Evolutionary conservation across 2,888 invertebrate genomes (phyloP), one percentile per base, ranked within the genome.

Genomic region (Melanchra persicariae): DNA sequence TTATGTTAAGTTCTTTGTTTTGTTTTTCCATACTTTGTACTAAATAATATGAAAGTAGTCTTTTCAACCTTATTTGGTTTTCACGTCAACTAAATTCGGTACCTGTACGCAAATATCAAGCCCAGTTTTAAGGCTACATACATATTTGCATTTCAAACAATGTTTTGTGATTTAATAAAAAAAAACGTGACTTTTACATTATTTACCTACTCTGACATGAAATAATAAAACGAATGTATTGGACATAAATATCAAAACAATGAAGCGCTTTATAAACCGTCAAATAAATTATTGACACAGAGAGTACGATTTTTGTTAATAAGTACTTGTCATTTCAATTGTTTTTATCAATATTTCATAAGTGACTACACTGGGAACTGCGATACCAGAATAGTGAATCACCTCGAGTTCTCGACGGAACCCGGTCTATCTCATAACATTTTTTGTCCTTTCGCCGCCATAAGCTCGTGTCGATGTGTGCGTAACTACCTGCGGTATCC

Each of bases 401-500:
- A 59, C 22, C 63, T 58, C 30, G 7, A 45, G 7, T 45, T 19
- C 63, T 60, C 26, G 74, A 81, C 88, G 66, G 87, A 87, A 88
- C 87, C 86, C 74, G 57, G 58, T 71, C n/a, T 73, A 64, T 78
- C 74, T 55, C 66, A 52, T 47, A 64, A 55, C 69, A 59, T 83
- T 69, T 87, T 87, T 88, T 87, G 85, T 84, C 85, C 77, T 89
- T 89, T 91, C 84, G 85, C 88, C 87, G 85, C 85, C 89, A 90
- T 87, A 91, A 87, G 84, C 83, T 61, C 63, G 77, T 89, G 86
- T 90, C 85, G 79, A 83, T 92, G 94, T 94, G 91, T 93, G 94
- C 66, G 93, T 91, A 85, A 87, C 94, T 95, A 95, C 95, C 95
- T 95, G 95, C 91, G 88, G 91, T 90, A 93, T 92, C 93, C 93